Evolutionary conservation across 92 coral and sea anemone species (phyloP).

Genomic region (Meandrina meandrites): DNA sequence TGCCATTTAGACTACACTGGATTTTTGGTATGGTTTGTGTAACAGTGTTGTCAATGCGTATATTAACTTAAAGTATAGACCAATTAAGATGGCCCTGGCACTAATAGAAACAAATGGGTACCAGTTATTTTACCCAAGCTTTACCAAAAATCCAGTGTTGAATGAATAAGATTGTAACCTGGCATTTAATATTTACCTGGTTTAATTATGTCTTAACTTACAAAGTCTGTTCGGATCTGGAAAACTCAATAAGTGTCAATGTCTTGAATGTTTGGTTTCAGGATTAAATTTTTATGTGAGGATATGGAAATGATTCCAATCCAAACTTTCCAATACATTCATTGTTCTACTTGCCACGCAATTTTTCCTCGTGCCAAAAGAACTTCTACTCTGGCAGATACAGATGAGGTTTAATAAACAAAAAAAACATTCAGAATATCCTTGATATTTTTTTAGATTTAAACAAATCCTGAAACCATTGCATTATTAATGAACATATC

Average conservation of each 20-base stretch:
- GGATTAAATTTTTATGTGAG: background rate
- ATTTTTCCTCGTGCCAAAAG: background rate
- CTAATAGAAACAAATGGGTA: background rate
- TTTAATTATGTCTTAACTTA: background rate
- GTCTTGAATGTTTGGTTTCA: background rate
- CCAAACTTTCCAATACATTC: background rate
- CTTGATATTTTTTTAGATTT: background rate
- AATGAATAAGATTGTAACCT: background rate
- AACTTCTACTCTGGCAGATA: background rate
- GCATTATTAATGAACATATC: background rate
- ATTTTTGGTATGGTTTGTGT: background rate
- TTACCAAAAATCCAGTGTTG: background rate
- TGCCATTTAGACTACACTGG: background rate
- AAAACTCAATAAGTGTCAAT: background rate
- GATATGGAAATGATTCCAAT: background rate
- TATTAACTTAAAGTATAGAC: too few species aligned
- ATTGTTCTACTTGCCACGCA: background rate
- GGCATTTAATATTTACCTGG: background rate
- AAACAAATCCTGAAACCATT: background rate
- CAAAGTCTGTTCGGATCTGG: background rate
- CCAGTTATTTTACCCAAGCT: background rate
- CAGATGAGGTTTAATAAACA: background rate
- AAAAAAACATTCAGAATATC: background rate
- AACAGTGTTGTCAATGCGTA: background rate
- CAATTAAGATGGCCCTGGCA: background rate